These are phyloP conservation scores for Pseudomyrmex cubaensis DNA, from an alignment of 1,140 invertebrate species.

Conservation along the genomic window DNA sequence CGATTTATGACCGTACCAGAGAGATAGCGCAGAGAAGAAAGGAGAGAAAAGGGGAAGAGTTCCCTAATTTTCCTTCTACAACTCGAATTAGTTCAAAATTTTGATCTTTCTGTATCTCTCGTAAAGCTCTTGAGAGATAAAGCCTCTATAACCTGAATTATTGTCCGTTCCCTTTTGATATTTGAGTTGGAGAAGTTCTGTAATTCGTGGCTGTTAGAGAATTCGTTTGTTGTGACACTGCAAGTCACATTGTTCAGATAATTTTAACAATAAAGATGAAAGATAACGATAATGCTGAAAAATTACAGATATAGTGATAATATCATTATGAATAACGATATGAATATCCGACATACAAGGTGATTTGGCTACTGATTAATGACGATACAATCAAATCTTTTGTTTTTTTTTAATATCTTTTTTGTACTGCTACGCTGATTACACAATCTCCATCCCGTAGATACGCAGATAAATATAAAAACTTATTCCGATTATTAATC, in stretches of 20 bases:
- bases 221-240: slow-evolving; percentile 27
- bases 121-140: too few relatives aligned
- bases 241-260: slow-evolving; percentile 12
- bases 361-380: not conserved
- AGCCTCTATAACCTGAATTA: too few relatives aligned
- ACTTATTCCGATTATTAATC: slow-evolving; percentile 8
- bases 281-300: slow-evolving; percentile 1
- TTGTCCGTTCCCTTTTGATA: too few relatives aligned
- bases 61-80: too few relatives aligned
- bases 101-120: too few relatives aligned
- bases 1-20: too few relatives aligned
- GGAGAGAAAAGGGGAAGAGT: too few relatives aligned
- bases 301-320: slow-evolving; percentile 10
- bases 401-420: not conserved
- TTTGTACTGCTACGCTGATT: not conserved
- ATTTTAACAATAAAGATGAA: slow-evolving; percentile 14
- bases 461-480: not conserved
- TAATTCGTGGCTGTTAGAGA: not conserved
- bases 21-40: too few relatives aligned
- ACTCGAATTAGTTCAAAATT: too few relatives aligned
- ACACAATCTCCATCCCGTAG: not conserved
- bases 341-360: not conserved
- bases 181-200: not conserved
- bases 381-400: not conserved
- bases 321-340: slow-evolving; percentile 17